A percentile compares a stretch with the other conserved stretches of the same genome.
These are phyloP conservation scores for Threskiornis aethiopicus DNA, from an alignment of 2,797 vertebrate genomes.

Conservation along the genomic window DNA sequence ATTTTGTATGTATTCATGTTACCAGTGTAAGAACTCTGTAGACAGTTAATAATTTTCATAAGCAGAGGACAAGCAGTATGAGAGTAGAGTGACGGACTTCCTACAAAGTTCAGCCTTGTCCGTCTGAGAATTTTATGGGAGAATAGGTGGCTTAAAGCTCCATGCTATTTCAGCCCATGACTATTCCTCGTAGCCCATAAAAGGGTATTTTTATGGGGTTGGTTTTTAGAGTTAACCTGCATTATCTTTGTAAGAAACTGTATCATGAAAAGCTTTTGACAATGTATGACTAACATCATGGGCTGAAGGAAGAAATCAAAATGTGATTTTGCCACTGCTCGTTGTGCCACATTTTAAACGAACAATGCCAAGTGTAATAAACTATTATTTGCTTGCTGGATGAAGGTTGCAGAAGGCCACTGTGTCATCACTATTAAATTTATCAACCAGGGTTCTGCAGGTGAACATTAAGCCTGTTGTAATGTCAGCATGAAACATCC, in stretches of 20 bases:
- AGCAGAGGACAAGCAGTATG: not conserved
- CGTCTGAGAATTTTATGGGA: not conserved
- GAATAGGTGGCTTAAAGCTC: not conserved
- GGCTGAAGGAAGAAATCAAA: conserved; percentile 43
- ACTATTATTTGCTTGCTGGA: not conserved
- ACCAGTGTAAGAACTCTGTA: not conserved
- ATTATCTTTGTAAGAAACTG: not conserved
- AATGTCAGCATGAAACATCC: conserved; percentile 61
- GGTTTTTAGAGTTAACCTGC: not conserved
- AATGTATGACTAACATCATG: not conserved
- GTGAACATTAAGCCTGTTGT: conserved; percentile 57
- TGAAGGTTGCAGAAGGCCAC: conserved; percentile 29
- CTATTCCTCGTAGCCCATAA: not conserved
- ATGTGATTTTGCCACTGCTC: not conserved
- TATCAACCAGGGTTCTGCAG: conserved; percentile 47
- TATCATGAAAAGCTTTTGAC: not conserved
- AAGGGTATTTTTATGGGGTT: not conserved
- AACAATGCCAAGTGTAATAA: conserved; percentile 10
- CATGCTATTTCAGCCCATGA: not conserved
- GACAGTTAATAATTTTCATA: not conserved
- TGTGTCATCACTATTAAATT: conserved; percentile 33
- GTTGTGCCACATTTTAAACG: not conserved
- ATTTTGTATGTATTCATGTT: not conserved
- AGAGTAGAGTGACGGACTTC: not conserved
- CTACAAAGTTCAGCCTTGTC: not conserved